Percentiles rank a stretch among this genome's conserved stretches.
Evolutionary conservation across 2,113 vertebrate species (phyloP).

Genomic region (Dicrurus megarhynchus): DNA sequence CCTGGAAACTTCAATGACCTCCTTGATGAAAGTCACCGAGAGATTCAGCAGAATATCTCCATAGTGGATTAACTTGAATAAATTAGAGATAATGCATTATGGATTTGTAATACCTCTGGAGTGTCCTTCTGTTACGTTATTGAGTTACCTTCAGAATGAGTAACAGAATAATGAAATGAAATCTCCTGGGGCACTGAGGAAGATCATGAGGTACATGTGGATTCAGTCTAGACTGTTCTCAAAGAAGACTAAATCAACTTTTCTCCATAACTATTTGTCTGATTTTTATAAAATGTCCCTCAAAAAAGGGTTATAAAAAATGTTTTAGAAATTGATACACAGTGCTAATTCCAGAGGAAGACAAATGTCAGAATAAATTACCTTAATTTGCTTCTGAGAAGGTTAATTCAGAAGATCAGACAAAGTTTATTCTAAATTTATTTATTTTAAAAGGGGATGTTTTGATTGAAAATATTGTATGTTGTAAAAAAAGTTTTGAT

Average conservation of each 20-base stretch:
- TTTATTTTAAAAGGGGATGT: background rate
- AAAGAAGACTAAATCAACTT: background rate
- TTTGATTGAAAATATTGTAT: background rate
- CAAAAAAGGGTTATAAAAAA: background rate
- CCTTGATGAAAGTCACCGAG: background rate
- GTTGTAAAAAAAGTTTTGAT: background rate
- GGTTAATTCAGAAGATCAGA: background rate
- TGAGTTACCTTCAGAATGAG: background rate
- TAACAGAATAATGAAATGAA: background rate
- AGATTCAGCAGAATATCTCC: background rate
- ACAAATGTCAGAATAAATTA: background rate
- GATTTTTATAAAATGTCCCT: background rate
- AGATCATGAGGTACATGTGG: background rate
- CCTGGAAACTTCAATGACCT: background rate
- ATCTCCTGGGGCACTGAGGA: background rate
- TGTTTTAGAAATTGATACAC: background rate
- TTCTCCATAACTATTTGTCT: background rate
- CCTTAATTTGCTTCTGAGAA: background rate
- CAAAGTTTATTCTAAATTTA: background rate
- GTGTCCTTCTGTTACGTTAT: background rate
- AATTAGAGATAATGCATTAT: background rate
- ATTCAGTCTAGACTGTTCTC: background rate
- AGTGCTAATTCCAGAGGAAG: background rate
- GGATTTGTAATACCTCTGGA: background rate
- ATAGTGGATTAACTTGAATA: background rate